Percentiles rank a stretch among this genome's conserved stretches.
These are phyloP conservation scores for Zonitis immaculata DNA, from an alignment of 2,888 invertebrate species.

Conservation along the genomic window DNA sequence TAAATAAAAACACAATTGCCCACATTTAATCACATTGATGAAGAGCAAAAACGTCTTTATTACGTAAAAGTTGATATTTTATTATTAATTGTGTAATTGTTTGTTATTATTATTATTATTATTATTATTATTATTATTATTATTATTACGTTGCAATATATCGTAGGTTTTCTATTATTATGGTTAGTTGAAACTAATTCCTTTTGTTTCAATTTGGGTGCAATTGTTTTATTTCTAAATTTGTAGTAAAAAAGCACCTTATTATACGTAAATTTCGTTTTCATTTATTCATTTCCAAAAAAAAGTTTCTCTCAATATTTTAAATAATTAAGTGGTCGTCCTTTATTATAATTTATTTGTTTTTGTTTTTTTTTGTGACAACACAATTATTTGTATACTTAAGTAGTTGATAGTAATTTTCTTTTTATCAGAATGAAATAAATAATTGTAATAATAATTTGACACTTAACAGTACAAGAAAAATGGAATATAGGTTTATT, in stretches of 20 bases:
- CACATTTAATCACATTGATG: slow-evolving; percentile 49
- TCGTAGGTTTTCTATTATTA: slow-evolving; percentile 23
- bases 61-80: slow-evolving; percentile 25
- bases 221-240: background rate
- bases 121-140: slow-evolving; percentile 25
- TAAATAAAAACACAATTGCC: slow-evolving; percentile 38
- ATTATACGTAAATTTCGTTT: slow-evolving; percentile 17
- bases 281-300: no score
- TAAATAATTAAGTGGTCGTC: slow-evolving; percentile 9
- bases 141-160: slow-evolving; percentile 34
- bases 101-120: slow-evolving; percentile 26
- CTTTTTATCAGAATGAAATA: slow-evolving; percentile 11
- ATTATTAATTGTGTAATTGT: slow-evolving; percentile 20
- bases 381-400: slow-evolving; percentile 37
- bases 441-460: slow-evolving; percentile 36
- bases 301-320: background rate
- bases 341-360: slow-evolving; percentile 8
- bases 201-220: background rate
- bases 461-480: slow-evolving; percentile 46
- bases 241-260: slow-evolving; percentile 6
- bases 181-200: background rate
- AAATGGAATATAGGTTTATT: slow-evolving; percentile 7
- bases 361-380: background rate
- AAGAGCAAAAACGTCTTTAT: slow-evolving; percentile 33
- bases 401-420: slow-evolving; percentile 35